Evolutionary conservation across 2,113 vertebrate genomes (phyloP).

Genomic region (Chloebia gouldiae): DNA sequence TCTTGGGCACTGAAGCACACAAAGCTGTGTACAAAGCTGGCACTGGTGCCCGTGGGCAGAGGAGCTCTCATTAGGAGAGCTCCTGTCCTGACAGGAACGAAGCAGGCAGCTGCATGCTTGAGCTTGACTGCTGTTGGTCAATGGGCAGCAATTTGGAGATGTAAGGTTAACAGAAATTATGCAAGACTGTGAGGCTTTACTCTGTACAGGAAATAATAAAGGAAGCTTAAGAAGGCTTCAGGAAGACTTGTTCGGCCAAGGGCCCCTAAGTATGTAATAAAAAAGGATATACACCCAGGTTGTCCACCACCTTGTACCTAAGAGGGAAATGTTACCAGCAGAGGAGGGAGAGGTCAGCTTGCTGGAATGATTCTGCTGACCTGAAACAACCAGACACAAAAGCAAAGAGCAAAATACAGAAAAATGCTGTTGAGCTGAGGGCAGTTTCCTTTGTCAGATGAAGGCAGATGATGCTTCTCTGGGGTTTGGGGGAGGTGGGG

Average conservation of each 20-base stretch:
- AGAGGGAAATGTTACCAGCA: not conserved
- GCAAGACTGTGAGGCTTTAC: not conserved
- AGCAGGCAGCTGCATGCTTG: not conserved
- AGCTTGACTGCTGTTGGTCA: conserved; percentile 22
- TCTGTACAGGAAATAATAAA: not conserved
- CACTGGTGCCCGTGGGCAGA: not conserved
- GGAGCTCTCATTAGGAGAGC: not conserved
- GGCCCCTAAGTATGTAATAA: no score
- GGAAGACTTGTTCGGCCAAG: not conserved
- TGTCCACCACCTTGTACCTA: not conserved
- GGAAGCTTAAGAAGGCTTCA: not conserved
- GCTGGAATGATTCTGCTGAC: conserved; percentile 15
- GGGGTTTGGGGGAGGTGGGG: not conserved
- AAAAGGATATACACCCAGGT: not conserved
- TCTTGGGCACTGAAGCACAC: not conserved
- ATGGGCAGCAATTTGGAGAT: not conserved
- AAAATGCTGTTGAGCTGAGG: not conserved
- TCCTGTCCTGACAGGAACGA: not conserved
- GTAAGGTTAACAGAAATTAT: conserved; percentile 2
- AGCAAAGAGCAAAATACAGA: not conserved
- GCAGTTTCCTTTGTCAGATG: not conserved
- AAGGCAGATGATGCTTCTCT: not conserved
- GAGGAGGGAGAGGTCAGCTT: not conserved
- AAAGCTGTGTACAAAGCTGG: not conserved
- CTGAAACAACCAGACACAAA: not conserved